Percentiles rank a stretch among this genome's conserved stretches.
Evolutionary conservation across 2,888 invertebrate species (phyloP).

Genomic region (Eupelmus urozonus): DNA sequence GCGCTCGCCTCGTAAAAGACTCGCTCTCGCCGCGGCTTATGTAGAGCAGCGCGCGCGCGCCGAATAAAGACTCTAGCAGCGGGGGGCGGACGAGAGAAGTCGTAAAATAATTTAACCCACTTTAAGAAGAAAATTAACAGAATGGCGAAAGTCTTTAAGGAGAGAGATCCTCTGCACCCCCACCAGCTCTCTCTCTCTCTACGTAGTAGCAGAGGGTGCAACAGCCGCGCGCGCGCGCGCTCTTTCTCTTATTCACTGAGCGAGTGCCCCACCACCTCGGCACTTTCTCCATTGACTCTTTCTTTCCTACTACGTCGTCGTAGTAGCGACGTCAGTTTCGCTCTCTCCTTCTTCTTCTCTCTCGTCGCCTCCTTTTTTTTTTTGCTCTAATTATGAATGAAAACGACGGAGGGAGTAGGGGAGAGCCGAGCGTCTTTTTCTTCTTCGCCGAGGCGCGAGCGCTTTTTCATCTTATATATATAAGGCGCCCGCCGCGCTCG

Average conservation of each 20-base stretch:
- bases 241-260: conserved; percentile 75
- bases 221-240: conserved; percentile 53
- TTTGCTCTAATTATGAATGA: conserved; percentile 78
- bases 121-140: conserved; percentile 76
- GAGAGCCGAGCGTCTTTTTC: conserved; percentile 42
- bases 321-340: conserved; percentile 51
- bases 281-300: conserved; percentile 78
- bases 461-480: conserved; percentile 48
- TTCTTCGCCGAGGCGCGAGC: conserved; percentile 19
- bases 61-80: conserved; percentile 28
- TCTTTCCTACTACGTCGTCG: conserved; percentile 76
- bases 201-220: conserved; percentile 46
- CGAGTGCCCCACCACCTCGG: conserved; percentile 60
- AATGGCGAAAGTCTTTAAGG: conserved; percentile 76
- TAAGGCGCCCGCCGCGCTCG: conserved; percentile 12
- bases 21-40: conserved; percentile 46
- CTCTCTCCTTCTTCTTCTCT: conserved; percentile 4
- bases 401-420: conserved; percentile 67
- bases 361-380: conserved; percentile 61
- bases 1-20: conserved; percentile 38
- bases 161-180: conserved; percentile 65
- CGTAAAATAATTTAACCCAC: conserved; percentile 76
- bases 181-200: conserved; percentile 60
- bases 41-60: conserved; percentile 28
- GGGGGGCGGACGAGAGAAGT: conserved; percentile 52